Conservation (phyloP, 2,113 vertebrate genomes). For the Oceanites oceanicus region DNA sequence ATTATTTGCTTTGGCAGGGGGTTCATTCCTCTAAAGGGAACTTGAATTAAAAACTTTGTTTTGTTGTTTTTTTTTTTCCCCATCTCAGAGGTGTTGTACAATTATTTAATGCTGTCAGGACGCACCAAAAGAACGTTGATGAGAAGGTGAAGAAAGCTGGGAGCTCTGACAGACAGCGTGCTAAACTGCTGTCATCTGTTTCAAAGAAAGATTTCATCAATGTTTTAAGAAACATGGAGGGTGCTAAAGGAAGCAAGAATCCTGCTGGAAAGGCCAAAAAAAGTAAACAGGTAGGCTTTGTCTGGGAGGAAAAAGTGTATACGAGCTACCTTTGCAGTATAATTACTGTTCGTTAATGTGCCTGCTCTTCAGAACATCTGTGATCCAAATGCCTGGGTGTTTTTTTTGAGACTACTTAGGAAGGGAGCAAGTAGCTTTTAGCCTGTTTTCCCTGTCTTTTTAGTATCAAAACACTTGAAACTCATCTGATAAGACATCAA, state of each 20-base stretch:
- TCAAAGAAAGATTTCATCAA: slow-evolving; percentile 93
- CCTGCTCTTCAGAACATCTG: neutral
- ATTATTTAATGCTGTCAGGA: slow-evolving; percentile 91
- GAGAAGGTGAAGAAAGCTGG: slow-evolving; percentile 85
- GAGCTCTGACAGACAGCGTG: slow-evolving; percentile 84
- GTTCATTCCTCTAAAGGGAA: neutral
- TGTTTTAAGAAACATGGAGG: slow-evolving; percentile 80
- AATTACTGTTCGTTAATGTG: neutral
- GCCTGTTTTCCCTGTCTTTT: neutral
- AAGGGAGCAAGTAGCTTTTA: neutral
- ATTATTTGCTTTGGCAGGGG: neutral
- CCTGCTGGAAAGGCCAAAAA: slow-evolving; percentile 3
- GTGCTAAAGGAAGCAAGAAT: slow-evolving; percentile 10
- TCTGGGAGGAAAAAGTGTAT: neutral
- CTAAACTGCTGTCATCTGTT: slow-evolving; percentile 86
- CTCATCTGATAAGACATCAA: neutral
- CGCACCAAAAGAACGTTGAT: slow-evolving; percentile 84
- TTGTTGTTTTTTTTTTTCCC: neutral
- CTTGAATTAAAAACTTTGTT: neutral
- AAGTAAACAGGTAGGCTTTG: slow-evolving; percentile 68
- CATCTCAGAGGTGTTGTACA: slow-evolving; percentile 88
- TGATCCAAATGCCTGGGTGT: neutral
- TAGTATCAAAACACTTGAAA: neutral
- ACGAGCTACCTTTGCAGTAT: neutral
- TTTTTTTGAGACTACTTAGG: neutral